phyloP scores from a whole-genome alignment of 2,113 vertebrate genomes.

The Craseonycteris thonglongyai region DNA sequence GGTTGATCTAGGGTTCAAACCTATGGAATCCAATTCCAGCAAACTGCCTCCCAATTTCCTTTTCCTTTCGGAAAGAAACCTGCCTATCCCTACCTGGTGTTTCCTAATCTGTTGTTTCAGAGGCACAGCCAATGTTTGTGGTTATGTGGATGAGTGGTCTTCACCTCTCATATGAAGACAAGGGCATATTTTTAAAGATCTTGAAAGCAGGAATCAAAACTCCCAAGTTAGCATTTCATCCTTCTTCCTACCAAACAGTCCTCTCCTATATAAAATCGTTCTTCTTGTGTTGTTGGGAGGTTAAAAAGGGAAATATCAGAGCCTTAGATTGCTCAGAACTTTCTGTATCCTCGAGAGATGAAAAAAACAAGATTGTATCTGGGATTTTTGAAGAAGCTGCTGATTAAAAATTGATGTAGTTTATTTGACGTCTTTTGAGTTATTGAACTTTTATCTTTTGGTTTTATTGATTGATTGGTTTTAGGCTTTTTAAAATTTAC shows the following conservation, averaged over 20 bases:
- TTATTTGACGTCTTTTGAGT: neutral
- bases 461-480: conserved; percentile 19
- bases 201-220: neutral
- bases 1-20: neutral
- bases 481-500: neutral
- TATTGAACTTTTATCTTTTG: neutral
- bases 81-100: neutral
- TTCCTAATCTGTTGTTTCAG: neutral
- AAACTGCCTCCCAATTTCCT: neutral
- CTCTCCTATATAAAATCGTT: neutral
- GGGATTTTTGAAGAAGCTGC: neutral
- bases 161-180: neutral
- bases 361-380: neutral
- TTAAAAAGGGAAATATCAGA: neutral
- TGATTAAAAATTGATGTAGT: neutral
- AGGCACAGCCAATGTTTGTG: neutral
- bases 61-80: neutral
- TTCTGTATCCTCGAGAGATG: neutral
- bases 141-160: neutral
- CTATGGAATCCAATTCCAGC: neutral
- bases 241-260: neutral
- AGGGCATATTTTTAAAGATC: neutral
- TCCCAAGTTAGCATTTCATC: neutral
- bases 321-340: neutral
- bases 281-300: neutral